Base-by-base conservation (phyloP, 1,140 invertebrate genomes). In the Riptortus pedestris region DNA sequence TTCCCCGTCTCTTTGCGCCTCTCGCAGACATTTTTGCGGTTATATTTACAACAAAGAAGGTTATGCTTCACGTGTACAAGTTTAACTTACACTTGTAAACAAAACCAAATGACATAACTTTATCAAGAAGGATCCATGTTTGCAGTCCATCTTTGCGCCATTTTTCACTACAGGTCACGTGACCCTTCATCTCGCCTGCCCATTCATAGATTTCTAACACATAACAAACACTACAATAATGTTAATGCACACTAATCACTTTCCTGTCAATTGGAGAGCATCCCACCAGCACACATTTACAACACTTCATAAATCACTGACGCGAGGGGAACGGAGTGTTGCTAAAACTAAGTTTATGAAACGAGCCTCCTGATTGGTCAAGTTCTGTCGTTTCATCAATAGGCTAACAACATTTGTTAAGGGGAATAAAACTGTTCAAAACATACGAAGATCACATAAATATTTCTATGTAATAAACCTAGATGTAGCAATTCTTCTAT, bases 1-100 rank as follows among this genome's bases (percentile, higher is more conserved):
- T 83, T 69, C 90, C 90, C 77, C 88, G 80, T 76, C 90, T 85
- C 76, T 92, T 91, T 67, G 83, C 81, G 69, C 89, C 88, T 77
- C 90, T 83, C 69, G 87, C 84, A 70, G 87, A 86, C 88, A 91
- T 91, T 74, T 71, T 82, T 72, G 52, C 62, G 43, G 66, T 66
- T 69, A 70, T 70, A 69, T 72, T 75, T 69, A 74, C 74, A 74
- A 72, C 73, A 73, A 66, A 69, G 68, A 60, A 67, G 38, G 65
- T 66, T 67, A 72, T 48, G 52, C 69, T 74, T 72, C 73, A 77
- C 74, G 73, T 75, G 74, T 73, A 71, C 67, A 72, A 76, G 74
- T 74, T 74, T 76, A 77, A 76, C 75, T 76, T 75, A 74, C 75
- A 71, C 71, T 78, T 80, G 79, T 82, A 79, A 81, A 82, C 80